These are phyloP conservation scores for Macrochelys suwanniensis DNA, from an alignment of 2,797 vertebrate genomes.

Conservation along the genomic window DNA sequence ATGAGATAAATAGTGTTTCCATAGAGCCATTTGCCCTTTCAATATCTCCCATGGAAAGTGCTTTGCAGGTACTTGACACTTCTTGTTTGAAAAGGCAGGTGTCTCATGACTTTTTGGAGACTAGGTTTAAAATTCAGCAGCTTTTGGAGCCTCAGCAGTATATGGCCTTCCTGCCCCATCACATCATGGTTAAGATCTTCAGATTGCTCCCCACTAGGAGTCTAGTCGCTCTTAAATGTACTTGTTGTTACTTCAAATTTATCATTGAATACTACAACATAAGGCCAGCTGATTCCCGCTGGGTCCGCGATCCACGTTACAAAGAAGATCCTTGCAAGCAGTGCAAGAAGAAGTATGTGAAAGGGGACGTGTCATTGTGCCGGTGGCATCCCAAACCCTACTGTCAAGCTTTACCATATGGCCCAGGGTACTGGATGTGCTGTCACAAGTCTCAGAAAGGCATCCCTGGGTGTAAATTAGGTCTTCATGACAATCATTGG, in stretches of 20 bases:
- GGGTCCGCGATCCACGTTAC: slow-evolving; percentile 96
- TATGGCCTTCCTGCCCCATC: slow-evolving; percentile 91
- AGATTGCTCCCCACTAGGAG: slow-evolving; percentile 90
- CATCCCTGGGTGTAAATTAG: slow-evolving; percentile 92
- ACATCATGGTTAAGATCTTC: slow-evolving; percentile 93
- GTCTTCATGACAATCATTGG: slow-evolving; percentile 99
- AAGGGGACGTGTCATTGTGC: slow-evolving; percentile 95
- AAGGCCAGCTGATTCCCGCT: slow-evolving; percentile 92
- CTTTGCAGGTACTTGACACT: slow-evolving; percentile 65
- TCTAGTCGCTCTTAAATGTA: slow-evolving; percentile 94
- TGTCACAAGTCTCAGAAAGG: slow-evolving; percentile 90
- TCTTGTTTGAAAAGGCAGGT: slow-evolving; percentile 82
- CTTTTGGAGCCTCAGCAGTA: slow-evolving; percentile 94
- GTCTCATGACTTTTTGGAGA: slow-evolving; percentile 91
- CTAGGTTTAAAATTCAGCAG: slow-evolving; percentile 92
- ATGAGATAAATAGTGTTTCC: not conserved
- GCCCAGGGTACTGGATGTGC: slow-evolving; percentile 98
- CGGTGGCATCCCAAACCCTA: slow-evolving; percentile 98
- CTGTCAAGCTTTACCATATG: slow-evolving; percentile 94
- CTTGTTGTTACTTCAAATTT: slow-evolving; percentile 92
- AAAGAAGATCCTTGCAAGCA: slow-evolving; percentile 97
- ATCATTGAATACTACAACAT: slow-evolving; percentile 93
- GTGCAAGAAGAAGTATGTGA: slow-evolving; percentile 91
- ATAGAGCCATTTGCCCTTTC: slow-evolving; percentile 23
- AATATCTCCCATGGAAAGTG: not conserved